Base-by-base conservation (phyloP, 2,888 invertebrate species). In the Scaptomyza parva region DNA sequence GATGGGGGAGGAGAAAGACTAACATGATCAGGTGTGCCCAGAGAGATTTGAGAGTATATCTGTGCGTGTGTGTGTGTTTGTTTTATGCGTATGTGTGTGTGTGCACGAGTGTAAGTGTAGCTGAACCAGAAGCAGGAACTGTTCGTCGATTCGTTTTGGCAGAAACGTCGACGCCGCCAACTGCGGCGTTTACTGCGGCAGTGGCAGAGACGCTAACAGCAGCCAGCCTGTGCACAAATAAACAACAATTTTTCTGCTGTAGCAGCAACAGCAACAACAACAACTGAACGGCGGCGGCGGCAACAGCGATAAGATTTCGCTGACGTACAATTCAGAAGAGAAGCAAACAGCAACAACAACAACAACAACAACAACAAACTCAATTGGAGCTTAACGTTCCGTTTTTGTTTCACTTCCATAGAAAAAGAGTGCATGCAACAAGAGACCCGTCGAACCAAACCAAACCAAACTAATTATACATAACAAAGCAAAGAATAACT, bases 101-200 rank as follows among this genome's bases (percentile, higher is more conserved):
- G n/a, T n/a, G n/a, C n/a, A n/a, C n/a, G n/a, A n/a, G n/a, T n/a
- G n/a, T n/a, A n/a, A 39, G 43, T 63, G 47, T 64, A 53, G 64
- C 57, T 69, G 77, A 76, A 84, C 78, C 82, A 84, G 80, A 86
- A 88, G 88, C 88, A 88, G 88, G 88, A 88, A 88, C 89, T 88
- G 77, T 83, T 84, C 71, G 70, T 72, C 55, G 72, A 68, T 78
- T 78, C 63, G 69, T 67, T 84, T 69, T 24, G 26, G 22, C 41
- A 47, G 68, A 52, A 51, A 24, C 63, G 47, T 39, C 61, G 44
- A 48, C 65, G 26, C 6, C 40, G 14, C 24, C 44, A 53, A 24
- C 35, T 40, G 30, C 52, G 66, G 35, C 57, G 69, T n/a, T n/a
- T n/a, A 14, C 60, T 37, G 3, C 44, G 44, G 33, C 63, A 39